phyloP scores from a whole-genome alignment of 2,888 invertebrate species.

The Drosophila robusta region DNA sequence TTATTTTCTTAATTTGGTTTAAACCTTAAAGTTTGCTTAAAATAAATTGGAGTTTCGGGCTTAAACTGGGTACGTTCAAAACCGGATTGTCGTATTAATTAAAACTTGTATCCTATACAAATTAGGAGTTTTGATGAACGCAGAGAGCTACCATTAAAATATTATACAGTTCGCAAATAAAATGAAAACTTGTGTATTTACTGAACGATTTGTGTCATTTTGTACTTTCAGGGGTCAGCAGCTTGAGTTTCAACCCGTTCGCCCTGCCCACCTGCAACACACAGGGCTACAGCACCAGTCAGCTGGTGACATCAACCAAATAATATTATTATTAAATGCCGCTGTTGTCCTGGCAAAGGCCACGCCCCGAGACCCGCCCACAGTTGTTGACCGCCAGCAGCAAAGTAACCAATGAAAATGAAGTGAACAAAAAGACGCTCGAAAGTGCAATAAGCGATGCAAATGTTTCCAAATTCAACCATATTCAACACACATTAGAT shows the following conservation, averaged over 20 bases:
- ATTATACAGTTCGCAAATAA: background rate
- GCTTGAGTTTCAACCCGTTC: conserved; percentile 97
- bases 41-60: no score
- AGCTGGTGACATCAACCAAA: conserved; percentile 92
- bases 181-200: background rate
- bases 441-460: conserved; percentile 69
- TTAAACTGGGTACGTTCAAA: no score
- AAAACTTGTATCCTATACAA: no score
- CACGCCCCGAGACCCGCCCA: conserved; percentile 21
- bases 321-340: conserved; percentile 86
- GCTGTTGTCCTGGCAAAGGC: conserved; percentile 34
- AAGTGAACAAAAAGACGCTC: conserved; percentile 64
- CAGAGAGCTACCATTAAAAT: no score
- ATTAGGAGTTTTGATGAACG: no score
- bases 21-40: no score
- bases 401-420: conserved; percentile 33
- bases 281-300: conserved; percentile 92
- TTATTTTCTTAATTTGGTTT: no score
- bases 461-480: conserved; percentile 65
- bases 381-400: background rate
- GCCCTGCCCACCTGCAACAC: conserved; percentile 95
- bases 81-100: no score
- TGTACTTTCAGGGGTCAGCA: conserved; percentile 88
- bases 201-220: background rate
- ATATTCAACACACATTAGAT: conserved; percentile 32